Conservation (phyloP, 2,797 vertebrate genomes). For the Microctenopoma steveboyesi region DNA sequence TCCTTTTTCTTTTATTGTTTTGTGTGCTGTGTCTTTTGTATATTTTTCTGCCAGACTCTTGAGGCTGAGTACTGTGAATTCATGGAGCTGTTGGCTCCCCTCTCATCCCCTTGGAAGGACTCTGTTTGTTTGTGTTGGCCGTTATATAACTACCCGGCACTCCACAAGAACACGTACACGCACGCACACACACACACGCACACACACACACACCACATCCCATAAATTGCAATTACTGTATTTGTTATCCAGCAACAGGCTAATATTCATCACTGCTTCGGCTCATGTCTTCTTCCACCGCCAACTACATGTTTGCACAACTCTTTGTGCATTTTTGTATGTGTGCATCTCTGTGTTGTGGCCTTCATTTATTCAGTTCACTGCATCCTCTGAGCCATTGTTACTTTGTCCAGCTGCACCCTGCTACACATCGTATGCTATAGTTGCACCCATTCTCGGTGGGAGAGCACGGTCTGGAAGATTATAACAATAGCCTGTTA, state of each 20-base stretch:
- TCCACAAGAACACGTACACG: slow-evolving; percentile 40
- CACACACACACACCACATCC: slow-evolving; percentile 6
- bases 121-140: slow-evolving; percentile 75
- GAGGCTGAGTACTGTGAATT: slow-evolving; percentile 60
- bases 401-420: slow-evolving; percentile 30
- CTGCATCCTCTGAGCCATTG: slow-evolving; percentile 26
- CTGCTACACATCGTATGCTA: slow-evolving; percentile 17
- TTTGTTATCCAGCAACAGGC: slow-evolving; percentile 43
- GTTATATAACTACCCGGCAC: slow-evolving; percentile 68
- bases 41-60: slow-evolving; percentile 55
- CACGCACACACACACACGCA: slow-evolving; percentile 31
- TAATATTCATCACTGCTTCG: slow-evolving; percentile 15
- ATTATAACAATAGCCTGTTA: slow-evolving; percentile 31
- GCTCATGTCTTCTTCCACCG: background rate
- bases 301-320: slow-evolving; percentile 20
- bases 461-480: slow-evolving; percentile 16
- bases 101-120: slow-evolving; percentile 58
- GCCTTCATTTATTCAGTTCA: slow-evolving; percentile 34
- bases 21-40: slow-evolving; percentile 26
- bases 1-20: slow-evolving; percentile 19
- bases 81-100: slow-evolving; percentile 59
- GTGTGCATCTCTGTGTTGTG: slow-evolving; percentile 10
- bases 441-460: slow-evolving; percentile 27
- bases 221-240: slow-evolving; percentile 47
- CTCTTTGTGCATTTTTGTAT: background rate